Evolutionary conservation across 2,113 vertebrate genomes (phyloP), one percentile per base, ranked within the genome.

Genomic region (Carassius auratus): DNA sequence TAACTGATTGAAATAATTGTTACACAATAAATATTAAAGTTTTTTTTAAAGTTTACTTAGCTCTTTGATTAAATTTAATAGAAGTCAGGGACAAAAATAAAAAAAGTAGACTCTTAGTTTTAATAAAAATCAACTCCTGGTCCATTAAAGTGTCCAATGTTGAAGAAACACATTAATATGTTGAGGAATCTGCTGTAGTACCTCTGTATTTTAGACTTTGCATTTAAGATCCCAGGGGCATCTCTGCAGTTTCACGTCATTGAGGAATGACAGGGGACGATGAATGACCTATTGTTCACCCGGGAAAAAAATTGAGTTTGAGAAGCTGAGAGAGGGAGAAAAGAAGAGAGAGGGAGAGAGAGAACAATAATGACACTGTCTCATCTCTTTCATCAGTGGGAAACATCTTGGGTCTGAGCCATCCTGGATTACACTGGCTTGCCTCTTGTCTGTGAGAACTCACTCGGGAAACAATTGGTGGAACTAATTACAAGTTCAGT

Each of bases 231-330:
- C 80, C 85, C 85, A 90, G 68, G 84, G 75, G 74, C 23, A 73
- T 86, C 82, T 81, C 66, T 87, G 74, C 62, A 86, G 84, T 85
- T 87, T 85, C 78, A 81, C 80, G 26, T 75, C 86, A 86, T 71
- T 90, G 81, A 85, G 62, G 62, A 33, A 88, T 88, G 87, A 86
- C 79, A 86, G 66, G 74, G 38, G 38, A 66, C 57, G 64, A 90
- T 89, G 86, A 90, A 89, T 89, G 82, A 90, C 84, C 87, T 84
- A 89, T 90, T 90, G 86, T 89, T 88, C 86, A 68, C 33, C 50
- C 62, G 57, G 55, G 71, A 0, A 78, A 80, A 64, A 59, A 48
- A 59, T 73, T n/a, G 6, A 79, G 74, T 26, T 75, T 26, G 48
- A 59, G 14, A 55, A 13, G 55, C 48, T 50, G 15, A 75, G 50